These are phyloP conservation scores for Pecten maximus DNA, from an alignment of 2,888 invertebrate genomes.

Conservation along the genomic window DNA sequence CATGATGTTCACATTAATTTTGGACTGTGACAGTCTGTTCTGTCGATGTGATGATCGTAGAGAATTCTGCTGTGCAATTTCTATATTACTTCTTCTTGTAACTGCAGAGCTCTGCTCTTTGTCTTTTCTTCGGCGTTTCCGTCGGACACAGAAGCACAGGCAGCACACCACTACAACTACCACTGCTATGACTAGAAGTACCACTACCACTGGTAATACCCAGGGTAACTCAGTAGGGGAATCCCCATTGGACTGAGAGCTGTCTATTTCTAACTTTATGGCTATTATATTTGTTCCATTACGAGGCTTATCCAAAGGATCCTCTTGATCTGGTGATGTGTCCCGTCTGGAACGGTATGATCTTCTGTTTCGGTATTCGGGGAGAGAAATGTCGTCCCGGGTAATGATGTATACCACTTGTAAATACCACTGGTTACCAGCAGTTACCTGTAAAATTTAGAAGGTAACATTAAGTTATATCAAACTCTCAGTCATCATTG, in stretches of 20 bases:
- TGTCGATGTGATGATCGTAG: slow-evolving; percentile 49
- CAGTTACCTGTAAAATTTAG: slow-evolving; percentile 73
- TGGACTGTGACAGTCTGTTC: slow-evolving; percentile 50
- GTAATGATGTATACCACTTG: slow-evolving; percentile 81
- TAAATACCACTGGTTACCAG: slow-evolving; percentile 82
- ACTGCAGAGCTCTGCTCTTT: neutral
- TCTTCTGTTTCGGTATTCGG: slow-evolving; percentile 64
- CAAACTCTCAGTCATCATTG: neutral
- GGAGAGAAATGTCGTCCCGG: slow-evolving; percentile 64
- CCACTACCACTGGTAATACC: slow-evolving; percentile 57
- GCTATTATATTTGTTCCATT: slow-evolving; percentile 76
- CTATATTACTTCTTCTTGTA: slow-evolving; percentile 62
- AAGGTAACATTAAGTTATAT: neutral
- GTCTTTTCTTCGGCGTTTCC: slow-evolving; percentile 47
- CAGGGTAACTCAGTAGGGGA: slow-evolving; percentile 43
- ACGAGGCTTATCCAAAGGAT: slow-evolving; percentile 57
- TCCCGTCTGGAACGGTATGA: slow-evolving; percentile 56
- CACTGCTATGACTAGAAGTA: slow-evolving; percentile 56
- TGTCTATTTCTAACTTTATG: slow-evolving; percentile 39
- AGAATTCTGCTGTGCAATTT: slow-evolving; percentile 64
- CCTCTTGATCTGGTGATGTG: slow-evolving; percentile 49
- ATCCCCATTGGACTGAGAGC: neutral
- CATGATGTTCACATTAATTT: slow-evolving; percentile 55
- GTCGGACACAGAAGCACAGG: slow-evolving; percentile 55
- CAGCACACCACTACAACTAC: slow-evolving; percentile 55